Percentiles rank a stretch among this genome's conserved stretches.
Conservation (phyloP, 2,888 invertebrate species). For the Nebria brevicollis region DNA sequence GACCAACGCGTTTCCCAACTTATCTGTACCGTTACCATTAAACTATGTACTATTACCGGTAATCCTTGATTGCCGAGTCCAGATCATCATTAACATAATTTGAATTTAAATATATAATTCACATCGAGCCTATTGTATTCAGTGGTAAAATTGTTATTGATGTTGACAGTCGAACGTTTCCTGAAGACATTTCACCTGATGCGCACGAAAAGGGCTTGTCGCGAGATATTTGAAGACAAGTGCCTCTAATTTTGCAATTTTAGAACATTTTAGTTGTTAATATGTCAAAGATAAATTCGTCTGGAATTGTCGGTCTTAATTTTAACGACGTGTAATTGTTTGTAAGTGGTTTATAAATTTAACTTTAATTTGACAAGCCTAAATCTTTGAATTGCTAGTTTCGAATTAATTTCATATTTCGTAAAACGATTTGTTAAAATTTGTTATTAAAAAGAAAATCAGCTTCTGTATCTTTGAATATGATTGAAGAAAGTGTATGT, state of each 20-base stretch:
- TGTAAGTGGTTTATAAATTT: background rate
- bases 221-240: background rate
- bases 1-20: background rate
- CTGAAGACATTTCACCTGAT: constrained; percentile 24
- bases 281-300: background rate
- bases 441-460: too few relatives aligned
- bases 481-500: too few relatives aligned
- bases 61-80: background rate
- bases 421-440: too few relatives aligned
- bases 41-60: background rate
- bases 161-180: constrained; percentile 22
- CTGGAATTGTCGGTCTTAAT: background rate
- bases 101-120: constrained; percentile 8
- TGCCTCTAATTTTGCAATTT: background rate
- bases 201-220: constrained; percentile 7
- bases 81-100: constrained; percentile 8
- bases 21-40: background rate
- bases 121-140: constrained; percentile 18
- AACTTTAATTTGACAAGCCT: background rate
- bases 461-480: too few relatives aligned
- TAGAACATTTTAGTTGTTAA: background rate
- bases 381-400: background rate
- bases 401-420: background rate
- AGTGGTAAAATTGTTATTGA: constrained; percentile 22
- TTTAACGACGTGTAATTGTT: background rate